Base-by-base conservation (phyloP, 2,797 vertebrate genomes). In the Mallotus villosus region DNA sequence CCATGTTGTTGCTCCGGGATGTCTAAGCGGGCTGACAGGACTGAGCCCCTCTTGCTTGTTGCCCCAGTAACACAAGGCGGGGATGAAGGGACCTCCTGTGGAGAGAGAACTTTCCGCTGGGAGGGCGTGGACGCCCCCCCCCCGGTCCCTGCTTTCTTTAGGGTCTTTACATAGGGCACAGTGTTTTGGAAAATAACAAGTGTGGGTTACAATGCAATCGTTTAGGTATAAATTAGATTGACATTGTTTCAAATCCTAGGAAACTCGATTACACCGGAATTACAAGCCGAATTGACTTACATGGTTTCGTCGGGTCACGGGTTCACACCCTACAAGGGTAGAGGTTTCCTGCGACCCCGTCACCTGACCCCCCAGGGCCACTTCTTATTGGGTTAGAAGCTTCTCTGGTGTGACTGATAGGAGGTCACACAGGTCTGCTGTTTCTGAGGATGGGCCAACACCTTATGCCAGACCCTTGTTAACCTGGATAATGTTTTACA, bases 161-260 rank as follows among this genome's bases (percentile, higher is more conserved):
- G 74, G 19, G 72, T 69, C 65, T 73, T 74, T 78, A 68, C 82
- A 81, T 74, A 73, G 46, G 70, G 68, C 24, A 65, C 63, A 17
- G 29, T 81, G 82, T 86, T 90, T 88, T 67, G 70, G 77, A 80
- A 85, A 89, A 90, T 84, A 87, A 90, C 84, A 86, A 75, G 81
- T 74, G 65, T 70, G 58, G 49, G 81, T 88, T 88, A 89, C 87
- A 87, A 81, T 70, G 60, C 82, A 87, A 86, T 85, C 75, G 88
- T 89, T 91, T 72, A 76, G 78, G 51, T 74, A 82, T 74, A 86
- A 87, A 90, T 88, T 86, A 81, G 84, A 92, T 88, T 86, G 87
- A 88, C 84, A 84, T 84, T 64, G 76, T 82, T 86, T 87, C 79
- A 88, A 86, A 87, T 87, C 77, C 29, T 74, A 82, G 81, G 86